These are phyloP conservation scores for Propithecus deckenii DNA, from an alignment of 2,797 vertebrate genomes.

Conservation along the genomic window DNA sequence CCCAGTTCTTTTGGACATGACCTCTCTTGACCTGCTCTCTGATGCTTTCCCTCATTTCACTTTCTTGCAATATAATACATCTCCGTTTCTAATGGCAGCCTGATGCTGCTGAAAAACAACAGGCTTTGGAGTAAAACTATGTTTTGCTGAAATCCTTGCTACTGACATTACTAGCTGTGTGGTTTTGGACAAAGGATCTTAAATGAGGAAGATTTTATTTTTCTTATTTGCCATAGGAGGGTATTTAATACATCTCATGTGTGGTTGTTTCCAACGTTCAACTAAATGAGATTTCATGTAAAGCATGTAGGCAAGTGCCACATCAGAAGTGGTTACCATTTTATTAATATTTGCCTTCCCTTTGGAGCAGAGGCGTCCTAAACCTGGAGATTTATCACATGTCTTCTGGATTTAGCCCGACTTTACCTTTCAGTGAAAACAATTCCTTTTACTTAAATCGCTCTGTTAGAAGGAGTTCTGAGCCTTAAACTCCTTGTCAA, in stretches of 20 bases:
- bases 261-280: not conserved
- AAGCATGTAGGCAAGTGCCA: not conserved
- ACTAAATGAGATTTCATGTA: slow-evolving; percentile 32
- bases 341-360: not conserved
- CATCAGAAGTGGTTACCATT: not conserved
- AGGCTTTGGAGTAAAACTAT: not conserved
- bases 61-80: not conserved
- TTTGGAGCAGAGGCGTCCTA: not conserved
- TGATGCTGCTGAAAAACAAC: not conserved
- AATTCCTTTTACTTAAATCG: slow-evolving; percentile 29
- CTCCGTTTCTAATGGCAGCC: not conserved
- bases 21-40: not conserved
- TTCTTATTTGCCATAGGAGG: not conserved
- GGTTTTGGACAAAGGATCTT: slow-evolving; percentile 21
- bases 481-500: slow-evolving; percentile 12
- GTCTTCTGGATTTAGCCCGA: slow-evolving; percentile 37
- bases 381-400: not conserved
- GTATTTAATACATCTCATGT: not conserved
- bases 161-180: not conserved
- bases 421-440: slow-evolving; percentile 25
- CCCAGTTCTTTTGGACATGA: not conserved
- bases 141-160: not conserved
- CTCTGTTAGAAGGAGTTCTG: not conserved
- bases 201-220: slow-evolving; percentile 22
- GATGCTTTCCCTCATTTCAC: not conserved